Base-by-base conservation (phyloP, 2,113 vertebrate species). In the Menidia beryllina region DNA sequence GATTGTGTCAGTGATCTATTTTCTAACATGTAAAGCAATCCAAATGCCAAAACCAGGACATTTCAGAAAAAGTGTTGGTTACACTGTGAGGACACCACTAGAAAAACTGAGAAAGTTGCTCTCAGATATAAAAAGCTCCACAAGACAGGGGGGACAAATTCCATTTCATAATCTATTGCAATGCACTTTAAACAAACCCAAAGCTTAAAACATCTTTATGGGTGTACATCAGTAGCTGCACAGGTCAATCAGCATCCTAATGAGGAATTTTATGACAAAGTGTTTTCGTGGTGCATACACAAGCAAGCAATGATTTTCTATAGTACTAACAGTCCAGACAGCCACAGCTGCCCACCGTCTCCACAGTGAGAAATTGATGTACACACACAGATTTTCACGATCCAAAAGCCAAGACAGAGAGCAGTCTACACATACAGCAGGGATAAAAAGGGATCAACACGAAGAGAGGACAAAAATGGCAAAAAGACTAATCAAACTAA, bases 31-130 rank as follows among this genome's bases (percentile, higher is more conserved):
- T n/a, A n/a, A 0, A 27, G 39, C 0, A 2, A 30, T 62, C 12
- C 26, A 58, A 43, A 75, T 51, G 25, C 36, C 55, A 48, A 70
- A 77, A 68, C 21, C 43, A 61, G 59, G 75, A 66, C 12, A 41
- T 1, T 53, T 45, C 38, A 55, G n/a, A 49, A 19, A 30, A 0
- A 24, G n/a, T 6, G 1, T 58, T 25, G 6, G 3, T 20, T 45
- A 62, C n/a, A 17, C 17, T 25, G 24, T 53, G 23, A 56, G 63
- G 50, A 74, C 67, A 61, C 36, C 38, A 23, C 17, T 5, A 5
- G 1, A 26, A 53, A 39, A 17, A 48, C 12, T 49, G 13, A 23
- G 0, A 13, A 24, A 49, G 6, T 53, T 19, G 15, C 14, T 13
- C 17, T 53, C 3, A 43, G 23, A 47, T 17, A 41, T 12, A 58